phyloP scores from a whole-genome alignment of 2,797 vertebrate species.

The Anisognathus igniventris region DNA sequence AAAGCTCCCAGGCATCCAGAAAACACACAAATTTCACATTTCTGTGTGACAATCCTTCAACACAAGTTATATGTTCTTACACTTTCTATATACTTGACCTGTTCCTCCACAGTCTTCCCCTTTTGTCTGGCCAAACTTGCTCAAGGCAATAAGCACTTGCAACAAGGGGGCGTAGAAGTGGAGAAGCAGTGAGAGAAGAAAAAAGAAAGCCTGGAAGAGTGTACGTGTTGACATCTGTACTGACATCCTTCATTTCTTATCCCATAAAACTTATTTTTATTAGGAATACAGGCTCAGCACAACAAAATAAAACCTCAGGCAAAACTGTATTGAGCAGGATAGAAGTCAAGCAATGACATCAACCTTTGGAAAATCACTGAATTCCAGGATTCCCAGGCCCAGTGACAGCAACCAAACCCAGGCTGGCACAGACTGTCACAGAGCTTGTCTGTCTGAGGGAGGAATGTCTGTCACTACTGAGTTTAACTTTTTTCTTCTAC shows the following conservation, averaged over 20 bases:
- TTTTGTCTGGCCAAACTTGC: neutral
- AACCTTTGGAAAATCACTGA: neutral
- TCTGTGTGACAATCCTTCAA: neutral
- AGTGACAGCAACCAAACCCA: neutral
- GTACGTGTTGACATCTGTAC: fast-evolving
- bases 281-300: neutral
- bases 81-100: neutral
- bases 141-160: neutral
- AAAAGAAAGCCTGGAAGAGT: neutral
- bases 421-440: fast-evolving
- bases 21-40: neutral
- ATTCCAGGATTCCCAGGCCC: neutral
- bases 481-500: neutral
- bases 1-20: neutral
- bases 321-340: neutral
- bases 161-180: neutral
- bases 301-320: neutral
- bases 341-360: neutral
- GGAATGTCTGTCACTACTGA: neutral
- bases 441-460: neutral
- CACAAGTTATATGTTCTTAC: fast-evolving
- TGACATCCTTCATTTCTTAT: neutral
- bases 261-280: neutral
- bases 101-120: neutral
- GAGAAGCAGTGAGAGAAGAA: neutral